Base-by-base conservation (phyloP, 2,113 vertebrate genomes). In the Chaetodon auriga region DNA sequence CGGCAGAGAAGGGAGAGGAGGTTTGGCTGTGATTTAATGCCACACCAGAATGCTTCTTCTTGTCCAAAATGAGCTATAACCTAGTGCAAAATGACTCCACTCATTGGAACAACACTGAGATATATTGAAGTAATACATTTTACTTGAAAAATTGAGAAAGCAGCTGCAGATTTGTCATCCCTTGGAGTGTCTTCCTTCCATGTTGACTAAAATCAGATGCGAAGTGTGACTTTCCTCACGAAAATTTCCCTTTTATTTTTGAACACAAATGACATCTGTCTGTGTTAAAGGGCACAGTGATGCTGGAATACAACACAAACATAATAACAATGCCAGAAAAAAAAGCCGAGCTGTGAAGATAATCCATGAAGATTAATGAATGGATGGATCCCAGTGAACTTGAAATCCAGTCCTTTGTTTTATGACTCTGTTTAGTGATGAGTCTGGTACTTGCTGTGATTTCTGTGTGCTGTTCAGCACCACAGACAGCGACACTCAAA, bases 401-500 rank as follows among this genome's bases (percentile, higher is more conserved):
- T 7, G 13, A 57, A 36, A 68, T 53, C 66, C 49, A 1, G 49
- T 41, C 19, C 38, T 69, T 4, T 1, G 15, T 54, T 51, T 51
- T 3, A 36, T 9, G 1, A 8, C 61, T n/a, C 19, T 8, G 19
- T n/a, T n/a, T 8, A 30, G 15, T 14, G 23, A 65, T 53, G 25
- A 15, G 25, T 58, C 23, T 49, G 54, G 66, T 25, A 9, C n/a
- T 6, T 7, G 9, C 62, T 45, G 35, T 9, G 18, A 38, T 66
- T 41, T 76, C 7, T 49, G 9, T 43, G 46, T 35, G 8, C 19
- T 36, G 45, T 83, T 87, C 70, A 83, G 85, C 65, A 83, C 85
- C 80, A 79, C 51, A 83, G 81, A 87, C 81, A 87, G 85, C 77
- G 62, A 68, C 74, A 35, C 12, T 45, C 36, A 25, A 9, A 48